Evolutionary conservation across 2,888 invertebrate species (phyloP).

Genomic region (Hyposoter dolosus): DNA sequence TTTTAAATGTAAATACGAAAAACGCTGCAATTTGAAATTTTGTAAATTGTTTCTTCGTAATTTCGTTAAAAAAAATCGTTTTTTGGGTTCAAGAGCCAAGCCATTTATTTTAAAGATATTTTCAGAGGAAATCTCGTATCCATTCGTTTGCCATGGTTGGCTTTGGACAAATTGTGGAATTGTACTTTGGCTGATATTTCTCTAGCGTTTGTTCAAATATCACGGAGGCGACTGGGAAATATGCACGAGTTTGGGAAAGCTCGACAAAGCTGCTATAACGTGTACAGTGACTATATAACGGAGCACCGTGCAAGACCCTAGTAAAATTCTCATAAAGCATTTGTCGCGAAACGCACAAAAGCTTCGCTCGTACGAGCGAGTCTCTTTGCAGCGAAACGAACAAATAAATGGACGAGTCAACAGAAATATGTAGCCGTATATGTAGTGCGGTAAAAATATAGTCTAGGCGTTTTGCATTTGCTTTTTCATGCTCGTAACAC

Average conservation of each 20-base stretch:
- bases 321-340: constrained; percentile 57
- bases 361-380: neutral
- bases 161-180: neutral
- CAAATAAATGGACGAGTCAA: constrained; percentile 29
- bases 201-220: constrained; percentile 9
- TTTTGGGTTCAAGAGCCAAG: neutral
- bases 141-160: neutral
- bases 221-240: constrained; percentile 26
- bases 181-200: neutral
- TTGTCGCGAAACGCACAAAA: constrained; percentile 59
- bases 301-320: constrained; percentile 9
- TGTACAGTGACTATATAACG: neutral
- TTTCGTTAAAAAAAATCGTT: neutral
- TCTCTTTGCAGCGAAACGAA: constrained; percentile 23
- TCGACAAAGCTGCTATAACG: constrained; percentile 27
- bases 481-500: constrained; percentile 12
- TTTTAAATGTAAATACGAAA: too few relatives aligned
- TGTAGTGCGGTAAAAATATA: neutral
- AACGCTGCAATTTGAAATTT: too few relatives aligned
- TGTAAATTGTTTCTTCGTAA: neutral
- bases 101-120: neutral
- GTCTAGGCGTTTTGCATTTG: constrained; percentile 11
- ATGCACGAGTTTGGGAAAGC: constrained; percentile 12
- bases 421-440: neutral
- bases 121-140: neutral